A percentile compares a stretch with the other conserved stretches of the same genome.
phyloP scores from a whole-genome alignment of 53 echinoderm and acorn worm genomes.

The Luidia sarsii region DNA sequence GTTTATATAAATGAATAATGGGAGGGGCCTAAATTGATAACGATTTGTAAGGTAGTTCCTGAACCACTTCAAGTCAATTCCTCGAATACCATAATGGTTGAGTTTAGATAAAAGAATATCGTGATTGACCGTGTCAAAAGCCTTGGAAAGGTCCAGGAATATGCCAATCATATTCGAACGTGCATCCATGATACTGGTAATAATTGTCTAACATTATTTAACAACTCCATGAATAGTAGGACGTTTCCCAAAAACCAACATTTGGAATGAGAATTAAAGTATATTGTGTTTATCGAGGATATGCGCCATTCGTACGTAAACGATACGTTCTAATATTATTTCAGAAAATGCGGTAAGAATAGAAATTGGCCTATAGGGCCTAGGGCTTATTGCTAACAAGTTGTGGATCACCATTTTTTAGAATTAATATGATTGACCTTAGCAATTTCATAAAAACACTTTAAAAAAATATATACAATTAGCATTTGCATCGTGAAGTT shows the following conservation, averaged over 20 bases:
- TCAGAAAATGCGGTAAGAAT: not conserved
- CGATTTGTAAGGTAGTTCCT: not conserved
- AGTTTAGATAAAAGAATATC: conserved; percentile 22
- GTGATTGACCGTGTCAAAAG: not conserved
- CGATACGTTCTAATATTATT: not conserved
- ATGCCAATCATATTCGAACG: not conserved
- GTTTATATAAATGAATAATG: not conserved
- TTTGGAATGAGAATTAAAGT: not conserved
- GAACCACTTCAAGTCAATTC: not conserved
- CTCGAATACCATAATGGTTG: conserved; percentile 20
- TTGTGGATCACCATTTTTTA: not conserved
- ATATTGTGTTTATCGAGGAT: not conserved
- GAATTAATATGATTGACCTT: not conserved
- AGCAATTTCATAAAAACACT: not conserved
- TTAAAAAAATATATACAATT: not conserved
- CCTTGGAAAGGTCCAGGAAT: not conserved
- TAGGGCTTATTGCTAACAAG: not conserved
- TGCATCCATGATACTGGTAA: not conserved
- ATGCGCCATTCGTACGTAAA: not conserved
- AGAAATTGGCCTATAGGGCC: not conserved
- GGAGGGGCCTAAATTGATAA: conserved; percentile 1
- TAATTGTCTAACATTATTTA: not conserved
- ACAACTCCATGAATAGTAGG: not conserved
- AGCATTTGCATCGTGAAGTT: not conserved
- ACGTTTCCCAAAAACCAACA: not conserved